These are phyloP conservation scores for Daboia siamensis DNA, from an alignment of 2,113 vertebrate genomes.

Conservation along the genomic window DNA sequence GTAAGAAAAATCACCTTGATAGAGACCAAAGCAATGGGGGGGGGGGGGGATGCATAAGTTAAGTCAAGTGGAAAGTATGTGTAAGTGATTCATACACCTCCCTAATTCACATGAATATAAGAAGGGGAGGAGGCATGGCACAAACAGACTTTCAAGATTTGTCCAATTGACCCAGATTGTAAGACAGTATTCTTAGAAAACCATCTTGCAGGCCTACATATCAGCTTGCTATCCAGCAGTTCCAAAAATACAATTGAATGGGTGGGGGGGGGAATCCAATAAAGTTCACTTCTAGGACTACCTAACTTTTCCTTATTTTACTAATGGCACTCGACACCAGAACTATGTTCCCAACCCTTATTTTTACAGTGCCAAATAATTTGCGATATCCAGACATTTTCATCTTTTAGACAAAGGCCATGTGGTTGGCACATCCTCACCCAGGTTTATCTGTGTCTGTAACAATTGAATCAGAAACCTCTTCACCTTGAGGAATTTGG, in stretches of 20 bases:
- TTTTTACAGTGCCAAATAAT: background rate
- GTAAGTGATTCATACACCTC: background rate
- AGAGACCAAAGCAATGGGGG: background rate
- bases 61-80: background rate
- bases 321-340: background rate
- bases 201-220: background rate
- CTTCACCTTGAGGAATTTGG: background rate
- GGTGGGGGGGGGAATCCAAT: background rate
- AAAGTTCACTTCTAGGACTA: background rate
- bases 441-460: background rate
- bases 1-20: background rate
- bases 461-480: background rate
- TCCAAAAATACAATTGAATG: background rate
- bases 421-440: background rate
- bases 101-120: background rate
- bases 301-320: background rate
- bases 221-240: background rate
- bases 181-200: background rate
- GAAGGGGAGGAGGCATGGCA: background rate
- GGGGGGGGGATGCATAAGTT: background rate
- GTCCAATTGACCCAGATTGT: background rate
- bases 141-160: background rate
- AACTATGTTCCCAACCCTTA: background rate
- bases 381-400: background rate
- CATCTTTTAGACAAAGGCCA: background rate